Percentiles rank a stretch among this genome's conserved stretches.
Conservation (phyloP, 1,140 invertebrate genomes). For the Pemphigus obesinymphae region DNA sequence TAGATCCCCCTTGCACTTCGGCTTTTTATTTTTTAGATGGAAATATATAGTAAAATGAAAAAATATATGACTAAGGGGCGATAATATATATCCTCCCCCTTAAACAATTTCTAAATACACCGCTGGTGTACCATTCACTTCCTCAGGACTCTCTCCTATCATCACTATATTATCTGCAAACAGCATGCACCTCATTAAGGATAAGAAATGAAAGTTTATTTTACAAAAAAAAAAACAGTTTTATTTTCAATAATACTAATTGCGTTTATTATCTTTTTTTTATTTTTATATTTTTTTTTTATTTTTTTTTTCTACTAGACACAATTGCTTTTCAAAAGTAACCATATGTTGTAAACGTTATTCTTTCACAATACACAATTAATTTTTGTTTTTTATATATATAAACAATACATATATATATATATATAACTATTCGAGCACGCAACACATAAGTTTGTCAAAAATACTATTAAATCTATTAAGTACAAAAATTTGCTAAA, state of each 20-base stretch:
- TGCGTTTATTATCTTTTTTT: conserved; percentile 1
- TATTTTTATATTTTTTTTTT: no score
- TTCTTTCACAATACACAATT: conserved; percentile 3
- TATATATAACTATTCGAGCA: conserved; percentile 21
- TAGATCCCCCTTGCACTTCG: no score
- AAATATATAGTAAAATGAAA: no score
- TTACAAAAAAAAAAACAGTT: neutral
- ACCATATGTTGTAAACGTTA: neutral
- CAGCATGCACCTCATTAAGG: no score
- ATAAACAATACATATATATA: neutral
- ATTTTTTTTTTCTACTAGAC: conserved; percentile 9
- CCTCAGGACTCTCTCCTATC: no score
- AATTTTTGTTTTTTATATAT: neutral
- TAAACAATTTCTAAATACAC: no score
- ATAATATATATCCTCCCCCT: no score
- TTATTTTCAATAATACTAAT: conserved; percentile 25
- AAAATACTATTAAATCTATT: conserved; percentile 36
- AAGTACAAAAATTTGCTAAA: conserved; percentile 42
- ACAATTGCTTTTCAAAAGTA: neutral
- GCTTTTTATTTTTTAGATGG: no score
- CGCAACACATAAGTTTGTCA: conserved; percentile 25
- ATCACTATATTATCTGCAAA: no score
- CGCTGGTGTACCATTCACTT: no score
- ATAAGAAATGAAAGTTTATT: neutral
- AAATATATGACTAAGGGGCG: no score